These are phyloP conservation scores for Alitta virens DNA, from an alignment of 2,888 invertebrate species.

Conservation along the genomic window DNA sequence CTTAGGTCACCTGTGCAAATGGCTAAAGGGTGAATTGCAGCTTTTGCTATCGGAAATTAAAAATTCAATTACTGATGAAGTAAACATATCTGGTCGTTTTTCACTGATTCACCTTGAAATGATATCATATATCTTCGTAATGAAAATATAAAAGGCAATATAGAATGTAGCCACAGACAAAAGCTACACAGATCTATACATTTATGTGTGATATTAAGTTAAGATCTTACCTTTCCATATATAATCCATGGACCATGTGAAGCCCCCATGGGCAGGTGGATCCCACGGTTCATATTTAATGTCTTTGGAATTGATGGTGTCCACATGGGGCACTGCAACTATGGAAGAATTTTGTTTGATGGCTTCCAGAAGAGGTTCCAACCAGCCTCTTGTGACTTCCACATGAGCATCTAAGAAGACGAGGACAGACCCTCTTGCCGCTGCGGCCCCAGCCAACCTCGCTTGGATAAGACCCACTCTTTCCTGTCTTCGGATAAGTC, in stretches of 20 bases:
- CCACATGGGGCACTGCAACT: conserved; percentile 23
- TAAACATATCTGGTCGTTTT: no score
- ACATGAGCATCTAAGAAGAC: conserved; percentile 30
- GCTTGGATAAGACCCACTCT: conserved; percentile 15
- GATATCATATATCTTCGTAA: no score
- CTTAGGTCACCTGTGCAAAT: no score
- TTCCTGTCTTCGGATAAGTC: conserved; percentile 1
- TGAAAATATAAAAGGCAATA: no score
- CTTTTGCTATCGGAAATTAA: no score
- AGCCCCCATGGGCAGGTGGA: conserved; percentile 9
- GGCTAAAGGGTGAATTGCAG: no score
- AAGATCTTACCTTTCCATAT: conserved; percentile 16
- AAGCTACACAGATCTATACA: no score
- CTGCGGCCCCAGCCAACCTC: conserved; percentile 9
- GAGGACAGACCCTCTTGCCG: conserved; percentile 18
- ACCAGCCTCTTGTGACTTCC: conserved; percentile 26
- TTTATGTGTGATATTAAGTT: no score
- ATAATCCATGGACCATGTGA: conserved; percentile 25
- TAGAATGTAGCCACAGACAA: no score
- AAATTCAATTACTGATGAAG: no score
- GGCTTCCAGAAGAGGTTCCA: conserved; percentile 23
- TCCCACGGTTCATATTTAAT: conserved; percentile 14
- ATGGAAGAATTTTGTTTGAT: conserved; percentile 10
- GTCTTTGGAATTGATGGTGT: conserved; percentile 15
- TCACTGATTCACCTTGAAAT: no score